A percentile compares a stretch with the other conserved stretches of the same genome.
Conservation (phyloP, 2,888 invertebrate genomes). For the Drosophila percnosoma region DNA sequence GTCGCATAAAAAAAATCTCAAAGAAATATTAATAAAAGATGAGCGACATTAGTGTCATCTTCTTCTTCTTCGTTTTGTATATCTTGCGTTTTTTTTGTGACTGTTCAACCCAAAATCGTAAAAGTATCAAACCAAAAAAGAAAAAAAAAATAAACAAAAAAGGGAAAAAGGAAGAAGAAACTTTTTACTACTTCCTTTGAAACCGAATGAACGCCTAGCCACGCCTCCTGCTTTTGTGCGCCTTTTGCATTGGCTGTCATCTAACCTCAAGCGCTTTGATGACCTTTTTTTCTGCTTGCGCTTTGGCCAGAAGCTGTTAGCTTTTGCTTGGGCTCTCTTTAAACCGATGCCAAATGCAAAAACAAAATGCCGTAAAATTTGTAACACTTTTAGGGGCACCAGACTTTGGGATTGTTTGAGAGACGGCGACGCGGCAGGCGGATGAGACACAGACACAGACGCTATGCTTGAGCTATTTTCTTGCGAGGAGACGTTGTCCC, state of each 20-base stretch:
- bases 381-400: slow-evolving; percentile 71
- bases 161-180: slow-evolving; percentile 43
- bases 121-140: slow-evolving; percentile 51
- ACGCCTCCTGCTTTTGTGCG: not conserved
- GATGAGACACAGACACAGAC: slow-evolving; percentile 17
- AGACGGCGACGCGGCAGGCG: slow-evolving; percentile 23
- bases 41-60: slow-evolving; percentile 77
- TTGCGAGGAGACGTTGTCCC: slow-evolving; percentile 33
- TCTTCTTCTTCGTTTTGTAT: slow-evolving; percentile 22
- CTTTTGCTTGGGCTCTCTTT: slow-evolving; percentile 43
- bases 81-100: slow-evolving; percentile 20
- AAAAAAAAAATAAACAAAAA: slow-evolving; percentile 19
- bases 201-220: slow-evolving; percentile 38
- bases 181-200: slow-evolving; percentile 73
- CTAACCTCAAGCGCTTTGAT: slow-evolving; percentile 74
- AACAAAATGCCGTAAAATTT: slow-evolving; percentile 74
- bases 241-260: slow-evolving; percentile 50
- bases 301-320: slow-evolving; percentile 11
- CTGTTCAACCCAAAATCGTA: slow-evolving; percentile 72
- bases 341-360: slow-evolving; percentile 50
- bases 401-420: slow-evolving; percentile 41
- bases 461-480: slow-evolving; percentile 39
- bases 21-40: slow-evolving; percentile 83
- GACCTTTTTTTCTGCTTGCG: slow-evolving; percentile 46
- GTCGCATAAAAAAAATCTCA: slow-evolving; percentile 60